phyloP scores from a whole-genome alignment of 2,888 invertebrate genomes.

The Parochlus steinenii region DNA sequence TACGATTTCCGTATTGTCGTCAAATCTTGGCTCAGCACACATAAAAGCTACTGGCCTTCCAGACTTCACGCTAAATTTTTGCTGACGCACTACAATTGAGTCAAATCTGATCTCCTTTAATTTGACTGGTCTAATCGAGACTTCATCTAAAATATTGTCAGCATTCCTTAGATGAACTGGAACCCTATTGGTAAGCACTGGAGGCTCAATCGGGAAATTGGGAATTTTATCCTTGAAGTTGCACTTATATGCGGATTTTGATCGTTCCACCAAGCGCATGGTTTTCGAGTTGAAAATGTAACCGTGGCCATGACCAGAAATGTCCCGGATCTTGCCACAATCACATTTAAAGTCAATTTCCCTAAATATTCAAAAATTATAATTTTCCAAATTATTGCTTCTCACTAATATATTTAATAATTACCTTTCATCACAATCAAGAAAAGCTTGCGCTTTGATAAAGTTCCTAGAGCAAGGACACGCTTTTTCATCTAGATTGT shows the following conservation, averaged over 20 bases:
- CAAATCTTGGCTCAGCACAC: constrained; percentile 1
- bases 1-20: background rate
- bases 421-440: too few species aligned
- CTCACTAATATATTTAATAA: too few species aligned
- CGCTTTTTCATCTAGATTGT: constrained; percentile 1
- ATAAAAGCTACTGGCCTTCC: constrained; percentile 7
- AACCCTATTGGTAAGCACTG: too few species aligned
- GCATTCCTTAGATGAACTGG: too few species aligned
- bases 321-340: too few species aligned
- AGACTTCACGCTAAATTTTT: constrained; percentile 5
- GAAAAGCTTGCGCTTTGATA: too few species aligned
- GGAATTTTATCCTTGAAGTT: too few species aligned
- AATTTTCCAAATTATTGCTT: too few species aligned
- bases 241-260: too few species aligned
- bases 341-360: too few species aligned
- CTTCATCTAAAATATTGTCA: background rate
- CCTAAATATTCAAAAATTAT: too few species aligned
- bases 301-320: background rate
- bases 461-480: background rate
- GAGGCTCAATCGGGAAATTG: too few species aligned
- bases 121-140: background rate
- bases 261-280: background rate
- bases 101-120: constrained; percentile 6
- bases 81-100: constrained; percentile 5
- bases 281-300: constrained; percentile 1